phyloP scores from a whole-genome alignment of 64 coral and sea anemone species.

The Pachyseris speciosa region DNA sequence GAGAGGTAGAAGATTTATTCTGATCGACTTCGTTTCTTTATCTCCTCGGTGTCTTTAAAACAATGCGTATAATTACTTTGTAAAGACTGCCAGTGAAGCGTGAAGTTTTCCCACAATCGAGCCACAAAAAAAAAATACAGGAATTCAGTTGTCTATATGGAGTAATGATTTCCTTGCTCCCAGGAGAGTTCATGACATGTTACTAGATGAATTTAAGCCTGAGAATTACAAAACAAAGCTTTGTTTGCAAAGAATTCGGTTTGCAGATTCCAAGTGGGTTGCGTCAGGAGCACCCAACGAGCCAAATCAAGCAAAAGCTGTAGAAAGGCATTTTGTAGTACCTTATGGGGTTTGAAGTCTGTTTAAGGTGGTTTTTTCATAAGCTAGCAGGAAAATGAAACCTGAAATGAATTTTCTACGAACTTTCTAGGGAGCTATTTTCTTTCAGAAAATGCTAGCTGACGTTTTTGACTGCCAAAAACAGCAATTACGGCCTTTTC shows the following conservation, averaged over 20 bases:
- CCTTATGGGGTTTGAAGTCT: no score
- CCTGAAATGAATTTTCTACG: no score
- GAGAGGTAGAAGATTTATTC: no score
- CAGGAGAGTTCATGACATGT: not conserved
- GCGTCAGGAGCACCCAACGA: not conserved
- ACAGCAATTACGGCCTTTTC: no score
- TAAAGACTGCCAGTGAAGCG: not conserved
- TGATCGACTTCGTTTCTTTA: not conserved
- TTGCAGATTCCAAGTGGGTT: no score
- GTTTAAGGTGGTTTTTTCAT: no score
- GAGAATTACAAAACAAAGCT: not conserved
- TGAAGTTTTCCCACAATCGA: not conserved
- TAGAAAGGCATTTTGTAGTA: no score
- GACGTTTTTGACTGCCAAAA: no score
- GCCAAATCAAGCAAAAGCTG: not conserved
- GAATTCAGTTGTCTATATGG: not conserved
- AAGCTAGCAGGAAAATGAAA: no score
- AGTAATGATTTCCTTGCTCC: not conserved
- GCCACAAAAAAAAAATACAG: not conserved
- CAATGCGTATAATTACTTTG: not conserved
- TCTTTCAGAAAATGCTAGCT: no score
- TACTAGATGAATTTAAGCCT: not conserved
- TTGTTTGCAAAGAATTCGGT: not conserved
- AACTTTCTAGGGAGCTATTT: no score
- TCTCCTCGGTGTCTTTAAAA: not conserved